Percentiles rank a stretch among this genome's conserved stretches.
These are phyloP conservation scores for Tridacna gigas DNA, from an alignment of 2,888 invertebrate genomes.

Conservation along the genomic window DNA sequence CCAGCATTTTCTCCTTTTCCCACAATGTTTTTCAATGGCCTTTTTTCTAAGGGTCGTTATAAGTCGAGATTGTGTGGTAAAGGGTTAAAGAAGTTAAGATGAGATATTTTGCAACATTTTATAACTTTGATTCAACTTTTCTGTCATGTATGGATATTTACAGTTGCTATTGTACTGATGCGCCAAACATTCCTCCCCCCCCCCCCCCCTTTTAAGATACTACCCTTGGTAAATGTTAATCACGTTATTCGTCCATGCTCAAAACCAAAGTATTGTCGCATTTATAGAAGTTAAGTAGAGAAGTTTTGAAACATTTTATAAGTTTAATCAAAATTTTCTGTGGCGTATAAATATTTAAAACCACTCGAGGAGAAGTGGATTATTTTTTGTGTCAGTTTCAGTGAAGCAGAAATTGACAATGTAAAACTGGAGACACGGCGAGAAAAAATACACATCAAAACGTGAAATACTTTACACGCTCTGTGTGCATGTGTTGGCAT, in stretches of 20 bases:
- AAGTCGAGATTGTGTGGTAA: background rate
- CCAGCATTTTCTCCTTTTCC: background rate
- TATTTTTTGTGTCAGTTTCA: background rate
- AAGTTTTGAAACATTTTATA: constrained; percentile 37
- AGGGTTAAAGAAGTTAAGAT: background rate
- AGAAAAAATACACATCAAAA: constrained; percentile 17
- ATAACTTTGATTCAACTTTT: no score
- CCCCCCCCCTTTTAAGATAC: no score
- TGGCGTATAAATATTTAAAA: constrained; percentile 40
- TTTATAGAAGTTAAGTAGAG: background rate
- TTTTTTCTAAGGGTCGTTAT: background rate
- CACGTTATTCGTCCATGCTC: no score
- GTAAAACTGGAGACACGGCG: background rate
- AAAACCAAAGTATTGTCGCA: no score
- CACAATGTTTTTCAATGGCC: background rate
- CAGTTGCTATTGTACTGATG: no score
- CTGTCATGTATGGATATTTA: no score
- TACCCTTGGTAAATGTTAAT: no score
- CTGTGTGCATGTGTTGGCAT: no score
- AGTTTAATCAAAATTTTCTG: constrained; percentile 55
- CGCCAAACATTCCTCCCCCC: no score
- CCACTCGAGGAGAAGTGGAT: constrained; percentile 23
- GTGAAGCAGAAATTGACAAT: constrained; percentile 33
- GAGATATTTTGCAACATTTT: background rate
- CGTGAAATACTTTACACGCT: background rate